phyloP scores from a whole-genome alignment of 2,888 invertebrate genomes.

The Lasioglossum marginatum region DNA sequence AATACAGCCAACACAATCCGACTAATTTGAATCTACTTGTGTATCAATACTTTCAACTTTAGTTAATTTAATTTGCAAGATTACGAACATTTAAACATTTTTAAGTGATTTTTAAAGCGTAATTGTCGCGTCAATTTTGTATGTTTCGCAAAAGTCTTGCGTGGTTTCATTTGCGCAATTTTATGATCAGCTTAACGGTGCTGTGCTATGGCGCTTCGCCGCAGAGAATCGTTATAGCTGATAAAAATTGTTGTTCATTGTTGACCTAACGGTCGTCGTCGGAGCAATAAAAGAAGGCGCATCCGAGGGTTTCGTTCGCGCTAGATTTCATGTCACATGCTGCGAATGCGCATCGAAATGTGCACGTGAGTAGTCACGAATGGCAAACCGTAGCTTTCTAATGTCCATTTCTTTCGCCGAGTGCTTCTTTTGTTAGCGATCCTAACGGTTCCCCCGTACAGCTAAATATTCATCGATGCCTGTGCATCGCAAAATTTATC shows the following conservation, averaged over 20 bases:
- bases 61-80: no score
- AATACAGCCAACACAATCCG: background rate
- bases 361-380: background rate
- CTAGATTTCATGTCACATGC: background rate
- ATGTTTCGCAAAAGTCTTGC: no score
- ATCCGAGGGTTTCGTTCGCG: background rate
- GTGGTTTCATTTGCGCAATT: no score
- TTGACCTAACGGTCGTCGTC: background rate
- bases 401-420: background rate
- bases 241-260: background rate
- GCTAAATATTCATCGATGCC: background rate
- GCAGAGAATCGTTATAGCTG: background rate
- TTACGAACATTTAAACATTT: no score
- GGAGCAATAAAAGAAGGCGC: background rate
- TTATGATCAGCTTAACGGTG: background rate
- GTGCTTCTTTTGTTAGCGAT: conserved; percentile 4
- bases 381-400: background rate
- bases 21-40: background rate
- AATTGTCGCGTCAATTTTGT: no score
- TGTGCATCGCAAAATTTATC: background rate
- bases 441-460: background rate
- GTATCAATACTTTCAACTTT: background rate
- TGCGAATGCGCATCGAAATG: background rate
- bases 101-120: no score
- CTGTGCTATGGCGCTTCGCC: no score